Evolutionary conservation across 2,888 invertebrate genomes (phyloP).

Genomic region (Patella caerulea): DNA sequence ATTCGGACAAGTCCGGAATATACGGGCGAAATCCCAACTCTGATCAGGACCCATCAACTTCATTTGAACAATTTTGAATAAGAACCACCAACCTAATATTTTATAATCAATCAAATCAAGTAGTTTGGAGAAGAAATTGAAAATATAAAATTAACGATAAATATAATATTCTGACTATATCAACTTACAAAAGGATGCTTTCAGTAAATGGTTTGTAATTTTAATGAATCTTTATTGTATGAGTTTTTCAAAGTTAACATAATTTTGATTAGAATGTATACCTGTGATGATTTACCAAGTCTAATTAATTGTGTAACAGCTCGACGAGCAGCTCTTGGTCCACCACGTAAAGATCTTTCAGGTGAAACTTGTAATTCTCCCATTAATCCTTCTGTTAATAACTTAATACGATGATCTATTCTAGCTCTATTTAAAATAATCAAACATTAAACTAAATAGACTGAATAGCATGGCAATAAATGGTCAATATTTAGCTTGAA

Average conservation of each 20-base stretch:
- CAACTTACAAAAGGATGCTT: no score
- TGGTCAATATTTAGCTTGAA: not conserved
- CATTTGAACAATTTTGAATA: no score
- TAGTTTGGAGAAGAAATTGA: no score
- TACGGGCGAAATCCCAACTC: no score
- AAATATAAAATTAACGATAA: no score
- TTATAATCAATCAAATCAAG: no score
- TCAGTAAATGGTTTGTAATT: constrained; percentile 47
- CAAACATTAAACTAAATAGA: not conserved
- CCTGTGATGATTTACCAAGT: constrained; percentile 81
- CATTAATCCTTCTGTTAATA: constrained; percentile 87
- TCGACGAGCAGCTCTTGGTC: constrained; percentile 85
- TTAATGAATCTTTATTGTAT: constrained; percentile 84
- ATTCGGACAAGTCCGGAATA: no score
- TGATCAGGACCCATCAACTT: no score
- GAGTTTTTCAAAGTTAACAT: constrained; percentile 86
- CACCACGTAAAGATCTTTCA: constrained; percentile 90
- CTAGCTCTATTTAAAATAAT: constrained; percentile 54
- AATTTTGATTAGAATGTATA: constrained; percentile 86
- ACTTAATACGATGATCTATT: constrained; percentile 70
- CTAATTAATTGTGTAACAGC: constrained; percentile 88
- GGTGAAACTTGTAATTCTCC: constrained; percentile 91
- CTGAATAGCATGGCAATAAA: not conserved
- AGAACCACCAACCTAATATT: no score
- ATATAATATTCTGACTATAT: no score